Evolutionary conservation across 2,797 vertebrate genomes (phyloP), one percentile per base, ranked within the genome.

Genomic region (Lycodopsis pacificus): DNA sequence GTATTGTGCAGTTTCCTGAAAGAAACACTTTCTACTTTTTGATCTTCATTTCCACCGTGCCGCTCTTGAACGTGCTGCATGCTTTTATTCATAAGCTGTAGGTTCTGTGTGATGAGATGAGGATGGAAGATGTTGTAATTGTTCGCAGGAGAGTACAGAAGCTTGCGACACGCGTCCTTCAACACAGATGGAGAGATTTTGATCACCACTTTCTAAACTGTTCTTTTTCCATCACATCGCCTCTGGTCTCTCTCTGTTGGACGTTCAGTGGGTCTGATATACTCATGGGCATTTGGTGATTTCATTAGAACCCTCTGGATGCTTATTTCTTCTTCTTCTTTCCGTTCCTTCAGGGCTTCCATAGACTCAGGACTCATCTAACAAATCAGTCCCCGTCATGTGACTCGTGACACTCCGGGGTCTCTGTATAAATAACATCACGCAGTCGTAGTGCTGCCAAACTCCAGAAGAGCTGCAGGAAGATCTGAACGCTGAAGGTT

Each of bases 361-460:
- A 65, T 30, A 76, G 32, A 2, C 25, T 8, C n/a, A 59, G 65
- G 64, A 27, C 40, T 88, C 83, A 7, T 80, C 48, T 82, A 78
- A 79, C 80, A 53, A 48, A 34, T 25, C 77, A n/a, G 67, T 14
- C 79, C n/a, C 27, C 1, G 5, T 76, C 94, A 92, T 65, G 81
- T 94, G 91, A 91, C 82, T 71, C 49, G 19, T 53, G 84, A 88
- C 81, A 63, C 54, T 76, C 54, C 14, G 34, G 40, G 20, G 70
- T 84, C 71, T 64, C 64, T 82, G 81, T 93, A 94, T 95, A 95
- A 94, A 87, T 76, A 68, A 77, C 42, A 58, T 68, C 53, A 68
- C 63, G 66, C 65, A 13, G 56, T n/a, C 40, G 63, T 3, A 15
- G 46, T n/a, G 72, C 73, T 70, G 73, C 79, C 77, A 80, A 89